These are phyloP conservation scores for Polypterus senegalus DNA, from an alignment of 2,113 vertebrate genomes.

Conservation along the genomic window DNA sequence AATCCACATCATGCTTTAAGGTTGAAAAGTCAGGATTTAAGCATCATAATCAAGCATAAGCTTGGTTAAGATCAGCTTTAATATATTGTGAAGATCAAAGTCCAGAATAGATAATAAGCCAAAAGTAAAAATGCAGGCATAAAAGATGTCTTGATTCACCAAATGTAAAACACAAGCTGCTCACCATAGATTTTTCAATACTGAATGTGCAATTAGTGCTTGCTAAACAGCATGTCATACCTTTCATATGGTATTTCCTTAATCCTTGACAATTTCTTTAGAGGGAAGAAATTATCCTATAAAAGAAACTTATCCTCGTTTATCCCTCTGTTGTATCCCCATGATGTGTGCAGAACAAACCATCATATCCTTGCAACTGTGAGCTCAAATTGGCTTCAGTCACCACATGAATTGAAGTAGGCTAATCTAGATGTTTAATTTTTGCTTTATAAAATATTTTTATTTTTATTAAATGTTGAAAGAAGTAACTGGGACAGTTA, in stretches of 20 bases:
- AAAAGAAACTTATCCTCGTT: constrained; percentile 39
- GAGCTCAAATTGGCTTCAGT: constrained; percentile 43
- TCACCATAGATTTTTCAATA: constrained; percentile 33
- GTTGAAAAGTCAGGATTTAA: too few relatives aligned
- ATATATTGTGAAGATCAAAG: constrained; percentile 7
- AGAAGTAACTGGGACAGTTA: too few relatives aligned
- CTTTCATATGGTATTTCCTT: constrained; percentile 50
- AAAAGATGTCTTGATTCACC: constrained; percentile 12
- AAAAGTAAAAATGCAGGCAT: constrained; percentile 3
- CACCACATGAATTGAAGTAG: constrained; percentile 43
- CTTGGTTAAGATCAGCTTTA: not conserved
- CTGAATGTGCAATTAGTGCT: constrained; percentile 41
- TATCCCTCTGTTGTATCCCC: constrained; percentile 31
- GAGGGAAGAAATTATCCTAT: constrained; percentile 37
- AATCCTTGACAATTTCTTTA: constrained; percentile 35
- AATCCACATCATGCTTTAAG: too few relatives aligned
- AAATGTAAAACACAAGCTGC: constrained; percentile 39
- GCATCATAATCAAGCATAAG: too few relatives aligned
- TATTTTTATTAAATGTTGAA: constrained; percentile 28
- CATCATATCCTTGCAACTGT: constrained; percentile 37
- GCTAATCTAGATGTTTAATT: constrained; percentile 52
- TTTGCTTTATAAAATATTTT: constrained; percentile 36
- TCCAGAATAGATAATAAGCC: not conserved
- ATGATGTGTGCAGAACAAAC: constrained; percentile 40
- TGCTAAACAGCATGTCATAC: constrained; percentile 39